These are phyloP conservation scores for Porites lobata DNA, from an alignment of 92 coral and sea anemone genomes.

Conservation along the genomic window DNA sequence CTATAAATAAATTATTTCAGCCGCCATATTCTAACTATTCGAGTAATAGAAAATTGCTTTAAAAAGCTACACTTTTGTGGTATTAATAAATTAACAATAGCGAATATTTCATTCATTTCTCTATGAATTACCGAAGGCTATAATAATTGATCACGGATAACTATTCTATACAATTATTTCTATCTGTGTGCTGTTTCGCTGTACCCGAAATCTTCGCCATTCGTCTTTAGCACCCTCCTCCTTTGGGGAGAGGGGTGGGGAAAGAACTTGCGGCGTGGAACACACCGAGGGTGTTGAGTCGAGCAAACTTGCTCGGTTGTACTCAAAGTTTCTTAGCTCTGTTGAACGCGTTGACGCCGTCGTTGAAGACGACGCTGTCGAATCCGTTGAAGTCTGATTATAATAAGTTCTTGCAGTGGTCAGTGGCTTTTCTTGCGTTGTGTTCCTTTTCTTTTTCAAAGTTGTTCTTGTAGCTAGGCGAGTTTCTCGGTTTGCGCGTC, in stretches of 20 bases:
- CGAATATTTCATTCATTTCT: conserved; percentile 19
- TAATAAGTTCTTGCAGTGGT: conserved; percentile 77
- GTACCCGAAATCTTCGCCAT: conserved; percentile 97
- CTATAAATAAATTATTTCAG: conserved; percentile 45
- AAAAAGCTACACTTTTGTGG: conserved; percentile 43
- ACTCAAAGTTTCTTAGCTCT: conserved; percentile 95
- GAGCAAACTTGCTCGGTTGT: conserved; percentile 85
- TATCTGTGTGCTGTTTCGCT: conserved; percentile 90
- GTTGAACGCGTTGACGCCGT: conserved; percentile 89
- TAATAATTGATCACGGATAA: conserved; percentile 24
- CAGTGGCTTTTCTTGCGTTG: conserved; percentile 73
- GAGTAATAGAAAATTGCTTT: conserved; percentile 56
- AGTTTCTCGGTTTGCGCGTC: conserved; percentile 76
- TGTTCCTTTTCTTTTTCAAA: conserved; percentile 79
- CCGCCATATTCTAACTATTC: conserved; percentile 51
- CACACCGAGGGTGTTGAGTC: conserved; percentile 85
- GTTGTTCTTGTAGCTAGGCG: conserved; percentile 78
- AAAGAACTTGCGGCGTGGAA: conserved; percentile 85
- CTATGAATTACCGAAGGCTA: conserved; percentile 36
- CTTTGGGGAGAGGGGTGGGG: conserved; percentile 97
- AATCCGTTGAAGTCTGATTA: conserved; percentile 88
- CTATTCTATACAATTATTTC: conserved; percentile 88
- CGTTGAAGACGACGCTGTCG: conserved; percentile 80
- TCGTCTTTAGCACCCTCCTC: conserved; percentile 99
- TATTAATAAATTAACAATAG: conserved; percentile 21